Conservation (phyloP, 2,113 vertebrate genomes). For the Plotosus lineatus region DNA sequence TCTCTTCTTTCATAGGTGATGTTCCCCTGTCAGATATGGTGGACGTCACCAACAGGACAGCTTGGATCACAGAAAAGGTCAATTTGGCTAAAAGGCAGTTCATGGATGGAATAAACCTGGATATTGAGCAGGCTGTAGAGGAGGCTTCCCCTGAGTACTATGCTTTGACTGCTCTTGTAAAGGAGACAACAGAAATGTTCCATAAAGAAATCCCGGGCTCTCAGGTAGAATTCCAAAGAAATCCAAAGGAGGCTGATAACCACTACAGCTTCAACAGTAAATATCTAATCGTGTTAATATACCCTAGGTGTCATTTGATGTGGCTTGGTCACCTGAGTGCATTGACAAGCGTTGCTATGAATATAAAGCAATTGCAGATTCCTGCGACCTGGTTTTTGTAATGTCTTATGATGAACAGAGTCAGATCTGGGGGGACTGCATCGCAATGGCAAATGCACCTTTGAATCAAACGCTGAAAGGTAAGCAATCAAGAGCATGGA, state of each 20-base stretch:
- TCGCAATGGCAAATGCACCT: constrained; percentile 90
- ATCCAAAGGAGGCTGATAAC: background rate
- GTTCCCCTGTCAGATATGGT: constrained; percentile 76
- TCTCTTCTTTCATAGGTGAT: constrained; percentile 74
- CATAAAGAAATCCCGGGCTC: constrained; percentile 90
- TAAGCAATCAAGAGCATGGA: constrained; percentile 59
- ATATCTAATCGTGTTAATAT: constrained; percentile 26
- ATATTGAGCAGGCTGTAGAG: constrained; percentile 86
- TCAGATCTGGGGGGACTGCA: constrained; percentile 85
- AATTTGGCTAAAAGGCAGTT: constrained; percentile 84
- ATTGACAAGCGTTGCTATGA: constrained; percentile 91
- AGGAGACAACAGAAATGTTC: constrained; percentile 85
- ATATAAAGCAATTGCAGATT: constrained; percentile 83
- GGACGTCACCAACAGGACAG: constrained; percentile 79
- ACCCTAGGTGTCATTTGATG: constrained; percentile 91
- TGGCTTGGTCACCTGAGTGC: constrained; percentile 88
- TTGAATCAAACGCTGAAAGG: constrained; percentile 81
- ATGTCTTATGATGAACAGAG: constrained; percentile 98
- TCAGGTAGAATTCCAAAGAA: constrained; percentile 75
- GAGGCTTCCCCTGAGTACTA: constrained; percentile 78
- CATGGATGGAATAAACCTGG: constrained; percentile 97
- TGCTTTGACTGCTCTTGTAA: constrained; percentile 86
- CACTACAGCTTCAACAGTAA: background rate
- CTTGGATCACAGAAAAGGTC: constrained; percentile 84
- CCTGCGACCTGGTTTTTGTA: constrained; percentile 92